Conservation (phyloP, 2,888 invertebrate genomes). For the Peribatodes rhomboidaria region DNA sequence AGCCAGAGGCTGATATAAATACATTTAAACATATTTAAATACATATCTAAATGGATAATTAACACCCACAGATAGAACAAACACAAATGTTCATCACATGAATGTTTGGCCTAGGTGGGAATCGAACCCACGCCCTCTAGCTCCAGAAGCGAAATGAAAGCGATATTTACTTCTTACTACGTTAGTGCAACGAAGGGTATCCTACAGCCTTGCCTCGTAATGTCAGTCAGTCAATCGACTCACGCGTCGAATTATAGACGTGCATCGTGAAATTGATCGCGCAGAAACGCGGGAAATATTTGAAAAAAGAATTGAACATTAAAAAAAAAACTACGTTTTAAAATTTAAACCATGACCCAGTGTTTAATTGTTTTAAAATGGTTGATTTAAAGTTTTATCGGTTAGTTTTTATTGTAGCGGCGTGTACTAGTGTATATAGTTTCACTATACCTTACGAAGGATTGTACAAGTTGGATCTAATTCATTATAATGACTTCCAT, state of each 20-base stretch:
- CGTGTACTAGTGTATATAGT: slow-evolving; percentile 27
- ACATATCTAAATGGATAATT: too few species aligned
- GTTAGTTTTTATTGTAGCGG: slow-evolving; percentile 14
- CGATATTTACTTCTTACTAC: not conserved
- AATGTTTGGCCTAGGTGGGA: too few species aligned
- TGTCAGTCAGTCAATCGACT: slow-evolving; percentile 8
- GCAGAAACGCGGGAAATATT: not conserved
- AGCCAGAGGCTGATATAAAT: too few species aligned
- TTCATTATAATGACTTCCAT: slow-evolving; percentile 86
- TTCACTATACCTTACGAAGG: slow-evolving; percentile 45
- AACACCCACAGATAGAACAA: too few species aligned
- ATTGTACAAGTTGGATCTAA: slow-evolving; percentile 70
- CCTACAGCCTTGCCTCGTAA: not conserved
- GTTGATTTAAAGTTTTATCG: slow-evolving; percentile 18
- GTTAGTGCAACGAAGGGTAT: not conserved
- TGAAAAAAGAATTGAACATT: not conserved
- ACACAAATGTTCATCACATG: too few species aligned
- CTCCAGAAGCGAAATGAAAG: not conserved
- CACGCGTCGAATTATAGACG: slow-evolving; percentile 12
- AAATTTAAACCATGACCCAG: not conserved
- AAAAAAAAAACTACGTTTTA: not conserved
- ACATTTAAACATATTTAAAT: too few species aligned
- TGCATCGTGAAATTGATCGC: not conserved
- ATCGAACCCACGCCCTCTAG: too few species aligned
- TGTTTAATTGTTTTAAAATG: slow-evolving; percentile 1